A percentile compares a stretch with the other conserved stretches of the same genome.
Evolutionary conservation across 2,797 vertebrate genomes (phyloP).

Genomic region (Anguilla megastoma): DNA sequence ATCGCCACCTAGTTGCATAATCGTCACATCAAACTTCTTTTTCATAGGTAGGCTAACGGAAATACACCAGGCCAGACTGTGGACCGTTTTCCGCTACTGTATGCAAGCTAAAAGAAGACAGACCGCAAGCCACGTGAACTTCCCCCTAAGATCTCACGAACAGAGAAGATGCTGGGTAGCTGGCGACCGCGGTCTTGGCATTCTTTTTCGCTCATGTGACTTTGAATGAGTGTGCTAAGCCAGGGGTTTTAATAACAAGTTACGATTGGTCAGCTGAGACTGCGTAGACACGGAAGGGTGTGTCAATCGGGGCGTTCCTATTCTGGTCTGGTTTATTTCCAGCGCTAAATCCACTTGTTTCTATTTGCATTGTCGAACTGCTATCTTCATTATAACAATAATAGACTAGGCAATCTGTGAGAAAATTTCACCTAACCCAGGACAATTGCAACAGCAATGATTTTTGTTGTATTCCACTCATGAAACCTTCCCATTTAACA

Average conservation of each 20-base stretch:
- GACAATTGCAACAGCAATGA: no score
- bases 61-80: background rate
- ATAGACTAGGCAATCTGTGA: no score
- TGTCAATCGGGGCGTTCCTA: background rate
- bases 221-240: background rate
- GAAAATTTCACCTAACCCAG: no score
- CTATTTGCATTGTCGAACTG: no score
- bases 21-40: background rate
- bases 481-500: no score
- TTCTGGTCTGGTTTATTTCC: background rate
- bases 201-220: conserved; percentile 9
- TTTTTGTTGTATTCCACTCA: no score
- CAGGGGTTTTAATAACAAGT: background rate
- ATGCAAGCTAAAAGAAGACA: background rate
- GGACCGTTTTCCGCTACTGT: background rate
- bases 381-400: no score
- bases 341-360: background rate
- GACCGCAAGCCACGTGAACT: background rate
- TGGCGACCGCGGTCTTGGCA: background rate
- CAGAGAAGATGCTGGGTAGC: background rate
- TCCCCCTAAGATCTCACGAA: background rate
- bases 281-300: background rate
- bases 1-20: background rate
- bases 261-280: background rate
- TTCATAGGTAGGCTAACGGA: background rate